These are phyloP conservation scores for Helostoma temminkii DNA, from an alignment of 2,797 vertebrate genomes.

Conservation along the genomic window DNA sequence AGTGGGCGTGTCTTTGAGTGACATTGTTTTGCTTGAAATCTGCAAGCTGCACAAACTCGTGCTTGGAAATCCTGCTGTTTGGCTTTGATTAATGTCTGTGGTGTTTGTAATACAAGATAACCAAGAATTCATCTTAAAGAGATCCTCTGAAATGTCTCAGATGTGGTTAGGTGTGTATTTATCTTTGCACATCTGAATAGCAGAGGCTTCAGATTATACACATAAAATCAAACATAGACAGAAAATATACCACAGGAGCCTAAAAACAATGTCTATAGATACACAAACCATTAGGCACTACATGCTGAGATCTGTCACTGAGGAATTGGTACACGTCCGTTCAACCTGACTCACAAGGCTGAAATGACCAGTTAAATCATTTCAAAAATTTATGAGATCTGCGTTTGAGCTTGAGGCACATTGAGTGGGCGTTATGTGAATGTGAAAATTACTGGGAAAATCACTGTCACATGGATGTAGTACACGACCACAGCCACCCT, in stretches of 20 bases:
- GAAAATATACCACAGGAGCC: not conserved
- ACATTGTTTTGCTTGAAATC: not conserved
- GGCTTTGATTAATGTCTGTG: not conserved
- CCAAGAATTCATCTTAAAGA: not conserved
- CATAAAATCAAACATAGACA: constrained; percentile 1
- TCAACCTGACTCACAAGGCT: not conserved
- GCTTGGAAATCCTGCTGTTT: not conserved
- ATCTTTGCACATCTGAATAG: not conserved
- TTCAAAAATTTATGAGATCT: constrained; percentile 15
- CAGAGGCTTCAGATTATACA: not conserved
- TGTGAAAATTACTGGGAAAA: constrained; percentile 27
- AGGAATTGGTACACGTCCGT: not conserved
- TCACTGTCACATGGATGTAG: constrained; percentile 27
- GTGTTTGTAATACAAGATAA: not conserved
- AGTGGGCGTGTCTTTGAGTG: not conserved
- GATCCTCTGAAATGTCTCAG: constrained; percentile 12
- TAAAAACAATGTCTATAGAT: not conserved
- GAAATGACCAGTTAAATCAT: constrained; percentile 1
- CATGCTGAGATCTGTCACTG: constrained; percentile 9
- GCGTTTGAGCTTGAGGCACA: not conserved
- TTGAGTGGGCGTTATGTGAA: constrained; percentile 37
- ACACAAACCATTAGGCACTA: not conserved
- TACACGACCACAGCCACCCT: constrained; percentile 1
- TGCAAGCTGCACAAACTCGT: not conserved
- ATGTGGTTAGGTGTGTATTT: not conserved